These are phyloP conservation scores for Bugulina stolonifera DNA, from an alignment of 2,888 invertebrate species.

Conservation along the genomic window DNA sequence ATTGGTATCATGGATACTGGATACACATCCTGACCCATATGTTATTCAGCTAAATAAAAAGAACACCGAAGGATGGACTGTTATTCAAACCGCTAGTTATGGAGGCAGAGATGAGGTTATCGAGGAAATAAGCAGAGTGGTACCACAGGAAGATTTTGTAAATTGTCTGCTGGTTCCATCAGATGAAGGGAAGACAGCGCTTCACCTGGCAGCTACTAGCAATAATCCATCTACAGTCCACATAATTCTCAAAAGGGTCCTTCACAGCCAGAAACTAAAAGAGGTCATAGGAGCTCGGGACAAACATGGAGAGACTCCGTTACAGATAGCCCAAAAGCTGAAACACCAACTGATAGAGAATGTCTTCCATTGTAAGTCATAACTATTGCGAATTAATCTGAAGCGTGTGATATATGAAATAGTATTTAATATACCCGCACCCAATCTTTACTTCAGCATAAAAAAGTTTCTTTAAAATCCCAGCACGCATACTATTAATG, in stretches of 20 bases:
- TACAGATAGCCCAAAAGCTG: not conserved
- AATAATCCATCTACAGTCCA: not conserved
- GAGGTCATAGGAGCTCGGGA: not conserved
- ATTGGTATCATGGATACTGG: conserved; percentile 11
- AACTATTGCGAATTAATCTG: no score
- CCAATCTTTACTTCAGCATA: no score
- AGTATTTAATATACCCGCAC: no score
- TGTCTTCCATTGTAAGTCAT: not conserved
- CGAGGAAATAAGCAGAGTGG: not conserved
- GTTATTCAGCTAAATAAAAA: not conserved
- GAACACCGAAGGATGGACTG: not conserved
- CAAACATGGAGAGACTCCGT: not conserved
- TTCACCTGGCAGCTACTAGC: not conserved
- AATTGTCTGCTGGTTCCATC: not conserved
- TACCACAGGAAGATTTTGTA: not conserved
- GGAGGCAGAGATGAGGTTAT: not conserved
- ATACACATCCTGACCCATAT: not conserved
- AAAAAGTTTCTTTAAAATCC: no score
- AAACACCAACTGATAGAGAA: not conserved
- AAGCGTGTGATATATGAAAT: no score
- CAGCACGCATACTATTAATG: no score
- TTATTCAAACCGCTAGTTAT: not conserved
- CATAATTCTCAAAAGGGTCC: not conserved
- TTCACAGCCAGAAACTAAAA: not conserved
- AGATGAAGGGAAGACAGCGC: not conserved